These are phyloP conservation scores for Drosophila subobscura DNA, from an alignment of 1,140 invertebrate genomes.

Conservation along the genomic window DNA sequence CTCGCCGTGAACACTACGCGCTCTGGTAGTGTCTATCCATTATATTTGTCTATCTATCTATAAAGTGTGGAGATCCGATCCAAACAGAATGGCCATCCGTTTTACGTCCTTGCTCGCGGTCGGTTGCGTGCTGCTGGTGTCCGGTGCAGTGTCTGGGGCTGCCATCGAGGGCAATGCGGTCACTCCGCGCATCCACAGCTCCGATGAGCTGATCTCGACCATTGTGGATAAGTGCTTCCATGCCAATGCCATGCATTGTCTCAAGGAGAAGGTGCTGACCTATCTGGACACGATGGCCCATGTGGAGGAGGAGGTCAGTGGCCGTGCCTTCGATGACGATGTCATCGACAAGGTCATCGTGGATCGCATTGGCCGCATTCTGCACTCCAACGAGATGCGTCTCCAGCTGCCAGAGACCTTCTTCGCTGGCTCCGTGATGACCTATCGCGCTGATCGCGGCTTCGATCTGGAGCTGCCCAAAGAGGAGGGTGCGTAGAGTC, in stretches of 20 bases:
- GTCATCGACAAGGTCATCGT: conserved; percentile 90
- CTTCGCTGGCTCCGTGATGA: conserved; percentile 88
- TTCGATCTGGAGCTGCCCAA: conserved; percentile 86
- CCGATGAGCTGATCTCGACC: conserved; percentile 88
- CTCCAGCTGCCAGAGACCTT: conserved; percentile 89
- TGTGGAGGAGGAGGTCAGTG: conserved; percentile 86
- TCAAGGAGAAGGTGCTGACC: conserved; percentile 89
- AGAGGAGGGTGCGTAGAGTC: conserved; percentile 83
- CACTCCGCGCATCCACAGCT: conserved; percentile 85
- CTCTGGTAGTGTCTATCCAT: conserved; percentile 53
- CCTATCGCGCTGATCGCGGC: conserved; percentile 88
- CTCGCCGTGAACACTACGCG: conserved; percentile 76
- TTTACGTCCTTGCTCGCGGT: conserved; percentile 75
- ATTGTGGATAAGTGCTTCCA: conserved; percentile 89
- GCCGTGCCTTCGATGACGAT: conserved; percentile 84
- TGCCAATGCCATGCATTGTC: conserved; percentile 87
- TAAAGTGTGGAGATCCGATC: background rate
- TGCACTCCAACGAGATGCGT: conserved; percentile 89
- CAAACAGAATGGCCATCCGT: conserved; percentile 69
- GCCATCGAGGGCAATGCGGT: conserved; percentile 84
- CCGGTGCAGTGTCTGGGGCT: conserved; percentile 84
- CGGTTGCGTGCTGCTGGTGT: conserved; percentile 81
- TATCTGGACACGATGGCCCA: conserved; percentile 89
- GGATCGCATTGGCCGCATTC: conserved; percentile 87
- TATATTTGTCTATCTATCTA: conserved; percentile 27